These are phyloP conservation scores for Pelobates cultripes DNA, from an alignment of 2,797 vertebrate species.

Conservation along the genomic window DNA sequence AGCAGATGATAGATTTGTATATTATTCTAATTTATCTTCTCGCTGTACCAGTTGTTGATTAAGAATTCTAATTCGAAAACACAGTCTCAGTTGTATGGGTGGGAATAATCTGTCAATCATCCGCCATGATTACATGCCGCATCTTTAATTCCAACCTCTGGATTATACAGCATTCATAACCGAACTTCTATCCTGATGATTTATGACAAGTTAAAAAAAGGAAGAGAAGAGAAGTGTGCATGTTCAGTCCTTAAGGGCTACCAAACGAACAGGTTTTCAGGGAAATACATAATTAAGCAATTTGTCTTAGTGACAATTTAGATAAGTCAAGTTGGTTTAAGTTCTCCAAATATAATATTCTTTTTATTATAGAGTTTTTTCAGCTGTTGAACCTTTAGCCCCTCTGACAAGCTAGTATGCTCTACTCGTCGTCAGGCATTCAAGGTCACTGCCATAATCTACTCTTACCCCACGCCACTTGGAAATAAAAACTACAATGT, in stretches of 20 bases:
- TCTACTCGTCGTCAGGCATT: neutral
- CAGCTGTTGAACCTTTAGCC: neutral
- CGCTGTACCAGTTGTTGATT: too few species aligned
- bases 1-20: too few species aligned
- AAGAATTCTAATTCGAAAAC: too few species aligned
- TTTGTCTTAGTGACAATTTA: constrained; percentile 21
- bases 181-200: constrained; percentile 1
- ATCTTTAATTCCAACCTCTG: neutral
- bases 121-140: neutral
- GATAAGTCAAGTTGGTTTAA: neutral
- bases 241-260: constrained; percentile 1
- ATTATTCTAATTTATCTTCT: too few species aligned
- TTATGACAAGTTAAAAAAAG: constrained; percentile 12
- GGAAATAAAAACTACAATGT: too few species aligned
- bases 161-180: neutral
- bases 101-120: neutral
- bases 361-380: neutral
- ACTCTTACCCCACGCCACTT: too few species aligned
- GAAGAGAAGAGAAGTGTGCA: neutral
- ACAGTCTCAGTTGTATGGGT: too few species aligned
- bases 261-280: constrained; percentile 2
- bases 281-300: constrained; percentile 15
- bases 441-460: neutral
- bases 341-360: neutral
- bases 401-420: neutral